Percentiles rank a stretch among this genome's conserved stretches.
Evolutionary conservation across 2,888 invertebrate genomes (phyloP).

Genomic region (Malachius bipustulatus): DNA sequence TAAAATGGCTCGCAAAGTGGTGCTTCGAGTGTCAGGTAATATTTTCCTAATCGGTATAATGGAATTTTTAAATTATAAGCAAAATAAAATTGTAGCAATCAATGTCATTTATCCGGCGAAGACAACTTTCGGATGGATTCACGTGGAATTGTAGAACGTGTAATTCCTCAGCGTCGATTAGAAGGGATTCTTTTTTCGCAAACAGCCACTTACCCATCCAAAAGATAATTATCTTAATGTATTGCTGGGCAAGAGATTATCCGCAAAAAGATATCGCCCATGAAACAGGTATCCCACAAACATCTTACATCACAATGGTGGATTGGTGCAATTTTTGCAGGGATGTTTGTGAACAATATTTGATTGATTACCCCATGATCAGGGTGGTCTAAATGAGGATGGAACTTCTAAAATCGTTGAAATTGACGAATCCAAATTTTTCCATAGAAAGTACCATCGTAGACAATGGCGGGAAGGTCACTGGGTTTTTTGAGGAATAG

Average conservation of each 20-base stretch:
- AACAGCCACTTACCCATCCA: not conserved
- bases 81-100: not conserved
- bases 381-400: conserved; percentile 1
- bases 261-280: conserved; percentile 2
- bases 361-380: not conserved
- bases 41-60: too few species aligned
- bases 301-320: too few species aligned
- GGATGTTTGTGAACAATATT: not conserved
- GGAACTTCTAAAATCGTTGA: not conserved
- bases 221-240: not conserved
- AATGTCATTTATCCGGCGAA: not conserved
- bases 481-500: not conserved
- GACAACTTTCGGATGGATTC: not conserved
- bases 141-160: not conserved
- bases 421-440: not conserved
- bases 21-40: too few species aligned
- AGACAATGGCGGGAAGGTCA: not conserved
- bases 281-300: not conserved
- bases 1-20: too few species aligned
- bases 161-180: not conserved
- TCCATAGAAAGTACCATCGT: too few species aligned
- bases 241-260: conserved; percentile 3
- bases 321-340: conserved; percentile 2
- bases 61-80: too few species aligned
- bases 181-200: not conserved